These are phyloP conservation scores for Ochotona princeps DNA, from an alignment of 2,113 vertebrate species.

Conservation along the genomic window DNA sequence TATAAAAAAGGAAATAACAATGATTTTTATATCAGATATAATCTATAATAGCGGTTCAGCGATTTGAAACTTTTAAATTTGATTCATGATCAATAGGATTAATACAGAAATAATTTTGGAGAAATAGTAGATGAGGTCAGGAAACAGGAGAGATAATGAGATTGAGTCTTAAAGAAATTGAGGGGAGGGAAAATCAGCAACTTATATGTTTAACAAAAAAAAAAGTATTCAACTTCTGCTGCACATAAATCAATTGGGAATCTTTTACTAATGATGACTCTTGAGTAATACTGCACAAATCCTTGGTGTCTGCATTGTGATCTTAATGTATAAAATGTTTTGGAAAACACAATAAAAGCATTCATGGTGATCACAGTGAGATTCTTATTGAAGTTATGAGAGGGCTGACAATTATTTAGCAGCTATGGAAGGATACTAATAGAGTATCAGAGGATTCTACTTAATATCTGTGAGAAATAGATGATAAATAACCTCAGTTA, in stretches of 20 bases:
- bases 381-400: background rate
- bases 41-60: background rate
- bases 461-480: background rate
- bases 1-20: background rate
- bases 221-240: background rate
- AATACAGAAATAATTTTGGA: conserved; percentile 15
- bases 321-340: background rate
- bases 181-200: background rate
- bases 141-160: background rate
- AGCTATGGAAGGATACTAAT: background rate
- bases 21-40: conserved; percentile 23
- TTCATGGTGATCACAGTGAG: background rate
- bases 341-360: conserved; percentile 12
- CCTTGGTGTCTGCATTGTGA: background rate
- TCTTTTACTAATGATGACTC: background rate
- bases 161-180: background rate
- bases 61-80: conserved; percentile 6
- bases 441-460: background rate
- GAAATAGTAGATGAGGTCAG: conserved; percentile 9
- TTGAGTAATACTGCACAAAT: background rate
- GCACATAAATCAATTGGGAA: background rate
- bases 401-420: background rate
- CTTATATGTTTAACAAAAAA: conserved; percentile 42
- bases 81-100: background rate
- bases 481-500: background rate